Evolutionary conservation across 1,140 invertebrate genomes (phyloP).

Genomic region (Acromyrmex echinatior): DNA sequence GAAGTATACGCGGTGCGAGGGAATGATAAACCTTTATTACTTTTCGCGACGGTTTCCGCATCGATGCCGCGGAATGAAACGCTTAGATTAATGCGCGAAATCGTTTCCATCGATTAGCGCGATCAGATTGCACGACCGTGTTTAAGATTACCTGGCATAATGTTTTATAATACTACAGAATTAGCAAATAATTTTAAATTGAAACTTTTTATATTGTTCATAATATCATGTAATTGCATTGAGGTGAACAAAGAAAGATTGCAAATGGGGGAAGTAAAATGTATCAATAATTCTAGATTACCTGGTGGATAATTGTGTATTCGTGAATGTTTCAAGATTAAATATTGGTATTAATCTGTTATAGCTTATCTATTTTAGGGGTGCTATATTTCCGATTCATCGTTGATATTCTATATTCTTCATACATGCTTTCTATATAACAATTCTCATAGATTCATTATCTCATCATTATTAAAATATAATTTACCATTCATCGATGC

Average conservation of each 20-base stretch:
- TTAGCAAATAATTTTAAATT: conserved; percentile 5
- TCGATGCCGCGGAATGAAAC: conserved; percentile 35
- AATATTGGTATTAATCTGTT: background rate
- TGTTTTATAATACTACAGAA: background rate
- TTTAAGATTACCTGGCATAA: background rate
- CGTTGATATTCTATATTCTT: background rate
- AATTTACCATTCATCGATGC: background rate
- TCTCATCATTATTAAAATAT: background rate
- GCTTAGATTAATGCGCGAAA: conserved; percentile 44
- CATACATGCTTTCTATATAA: background rate
- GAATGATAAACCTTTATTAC: conserved; percentile 78
- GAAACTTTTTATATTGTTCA: background rate
- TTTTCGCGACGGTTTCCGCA: conserved; percentile 52
- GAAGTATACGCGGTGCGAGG: conserved; percentile 54
- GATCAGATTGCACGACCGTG: background rate
- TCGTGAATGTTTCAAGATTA: background rate
- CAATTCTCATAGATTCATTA: background rate
- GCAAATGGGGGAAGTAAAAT: background rate
- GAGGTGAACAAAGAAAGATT: background rate
- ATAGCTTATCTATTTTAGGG: background rate
- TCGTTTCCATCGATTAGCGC: conserved; percentile 52
- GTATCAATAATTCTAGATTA: background rate
- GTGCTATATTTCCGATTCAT: background rate
- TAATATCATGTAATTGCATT: background rate
- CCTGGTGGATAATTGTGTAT: background rate